Conservation (phyloP, 2,113 vertebrate species). For the Gorsachius goisagi region DNA sequence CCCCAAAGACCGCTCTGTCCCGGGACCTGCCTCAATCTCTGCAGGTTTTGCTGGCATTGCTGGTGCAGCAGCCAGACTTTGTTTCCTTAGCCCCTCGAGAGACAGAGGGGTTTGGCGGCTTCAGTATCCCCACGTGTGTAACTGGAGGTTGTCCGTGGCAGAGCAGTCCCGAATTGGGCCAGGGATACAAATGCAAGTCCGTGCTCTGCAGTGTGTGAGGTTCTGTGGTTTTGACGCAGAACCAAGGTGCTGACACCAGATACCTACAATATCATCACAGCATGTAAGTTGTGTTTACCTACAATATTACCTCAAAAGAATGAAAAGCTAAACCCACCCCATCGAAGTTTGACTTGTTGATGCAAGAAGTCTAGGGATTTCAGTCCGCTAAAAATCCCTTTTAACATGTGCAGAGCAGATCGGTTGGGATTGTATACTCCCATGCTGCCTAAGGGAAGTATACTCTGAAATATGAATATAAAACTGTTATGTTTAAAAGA, state of each 20-base stretch:
- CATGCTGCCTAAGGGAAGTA: not conserved
- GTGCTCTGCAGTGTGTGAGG: not conserved
- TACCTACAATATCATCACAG: not conserved
- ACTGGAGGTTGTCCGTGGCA: not conserved
- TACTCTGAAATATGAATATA: not conserved
- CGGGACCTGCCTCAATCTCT: not conserved
- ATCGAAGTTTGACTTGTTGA: not conserved
- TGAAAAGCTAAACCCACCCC: not conserved
- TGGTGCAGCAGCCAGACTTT: accelerated
- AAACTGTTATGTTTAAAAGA: not conserved
- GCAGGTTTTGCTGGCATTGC: no score
- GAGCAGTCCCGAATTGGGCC: accelerated
- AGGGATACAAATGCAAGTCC: not conserved
- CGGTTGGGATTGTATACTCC: not conserved
- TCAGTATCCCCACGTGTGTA: not conserved
- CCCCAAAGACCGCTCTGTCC: accelerated
- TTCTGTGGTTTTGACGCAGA: not conserved
- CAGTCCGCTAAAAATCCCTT: not conserved
- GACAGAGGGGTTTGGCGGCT: not conserved
- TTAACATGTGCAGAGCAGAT: not conserved
- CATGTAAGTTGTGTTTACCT: not conserved
- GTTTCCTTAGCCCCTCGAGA: not conserved
- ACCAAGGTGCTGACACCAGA: not conserved
- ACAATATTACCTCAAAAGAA: not conserved
- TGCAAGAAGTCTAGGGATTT: not conserved